These are phyloP conservation scores for Sebastes hubbsi DNA, from an alignment of 2,797 vertebrate species.

Conservation along the genomic window DNA sequence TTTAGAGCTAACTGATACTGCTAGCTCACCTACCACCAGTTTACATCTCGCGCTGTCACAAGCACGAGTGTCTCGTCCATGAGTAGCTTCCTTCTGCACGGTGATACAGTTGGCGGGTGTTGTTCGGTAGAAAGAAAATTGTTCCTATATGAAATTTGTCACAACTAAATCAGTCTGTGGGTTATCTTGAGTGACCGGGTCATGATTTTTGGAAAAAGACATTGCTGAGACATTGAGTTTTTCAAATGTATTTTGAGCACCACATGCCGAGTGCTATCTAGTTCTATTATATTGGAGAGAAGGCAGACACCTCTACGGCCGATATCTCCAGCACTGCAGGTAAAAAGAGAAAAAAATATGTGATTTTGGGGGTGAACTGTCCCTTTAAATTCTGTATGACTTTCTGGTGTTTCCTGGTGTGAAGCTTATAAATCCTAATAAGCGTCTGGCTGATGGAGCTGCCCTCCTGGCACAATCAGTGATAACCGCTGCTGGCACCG, in stretches of 20 bases:
- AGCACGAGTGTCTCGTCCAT: background rate
- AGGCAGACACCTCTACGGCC: background rate
- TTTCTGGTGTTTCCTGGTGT: constrained; percentile 25
- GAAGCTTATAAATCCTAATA: constrained; percentile 57
- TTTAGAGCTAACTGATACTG: too few relatives aligned
- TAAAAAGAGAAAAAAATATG: background rate
- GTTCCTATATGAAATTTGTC: background rate
- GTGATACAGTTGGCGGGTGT: background rate
- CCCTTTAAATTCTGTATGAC: constrained; percentile 22
- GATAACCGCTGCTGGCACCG: constrained; percentile 48
- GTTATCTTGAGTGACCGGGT: background rate
- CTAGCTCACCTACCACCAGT: too few relatives aligned
- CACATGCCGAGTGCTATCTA: background rate
- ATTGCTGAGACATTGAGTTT: background rate
- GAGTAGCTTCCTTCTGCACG: background rate
- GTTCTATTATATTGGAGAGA: background rate
- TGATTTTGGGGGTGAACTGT: background rate
- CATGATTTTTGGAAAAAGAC: background rate
- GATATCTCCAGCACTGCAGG: background rate
- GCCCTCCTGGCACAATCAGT: constrained; percentile 59
- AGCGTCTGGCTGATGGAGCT: constrained; percentile 36
- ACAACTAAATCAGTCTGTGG: background rate
- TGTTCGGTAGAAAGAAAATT: background rate
- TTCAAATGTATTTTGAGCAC: background rate
- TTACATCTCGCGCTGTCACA: background rate